A percentile compares a stretch with the other conserved stretches of the same genome.
phyloP scores from a whole-genome alignment of 2,888 invertebrate species.

The Hyposoter dolosus region DNA sequence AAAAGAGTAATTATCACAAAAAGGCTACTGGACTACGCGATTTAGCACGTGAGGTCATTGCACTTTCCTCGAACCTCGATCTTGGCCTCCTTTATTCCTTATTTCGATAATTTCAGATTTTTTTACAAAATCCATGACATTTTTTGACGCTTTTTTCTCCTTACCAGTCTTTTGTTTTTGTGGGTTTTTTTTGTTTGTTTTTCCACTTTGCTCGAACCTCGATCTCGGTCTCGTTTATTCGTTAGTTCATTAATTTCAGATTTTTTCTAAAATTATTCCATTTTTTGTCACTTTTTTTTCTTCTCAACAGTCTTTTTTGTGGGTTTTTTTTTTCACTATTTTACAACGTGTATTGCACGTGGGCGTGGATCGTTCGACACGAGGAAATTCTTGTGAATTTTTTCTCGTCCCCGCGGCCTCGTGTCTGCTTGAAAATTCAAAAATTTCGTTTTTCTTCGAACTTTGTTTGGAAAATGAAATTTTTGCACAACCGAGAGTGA shows the following conservation, averaged over 20 bases:
- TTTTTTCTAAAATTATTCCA: not conserved
- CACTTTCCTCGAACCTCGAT: not conserved
- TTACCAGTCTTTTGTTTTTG: slow-evolving; percentile 59
- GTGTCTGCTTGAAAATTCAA: not conserved
- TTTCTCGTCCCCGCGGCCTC: not conserved
- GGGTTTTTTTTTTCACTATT: slow-evolving; percentile 4
- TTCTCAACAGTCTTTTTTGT: slow-evolving; percentile 58
- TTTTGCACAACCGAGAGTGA: not conserved
- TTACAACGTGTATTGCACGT: slow-evolving; percentile 57
- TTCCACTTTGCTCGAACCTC: not conserved
- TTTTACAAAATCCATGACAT: not conserved
- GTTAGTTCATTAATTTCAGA: not conserved
- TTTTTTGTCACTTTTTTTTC: too few species aligned
- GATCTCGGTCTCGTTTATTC: not conserved
- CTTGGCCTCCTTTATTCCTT: not conserved
- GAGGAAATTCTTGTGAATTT: not conserved
- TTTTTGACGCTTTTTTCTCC: slow-evolving; percentile 24
- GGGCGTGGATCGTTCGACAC: slow-evolving; percentile 30
- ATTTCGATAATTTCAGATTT: not conserved
- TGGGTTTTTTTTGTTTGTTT: not conserved
- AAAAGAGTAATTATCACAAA: slow-evolving; percentile 23
- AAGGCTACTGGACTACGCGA: slow-evolving; percentile 9
- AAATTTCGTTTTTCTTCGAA: not conserved
- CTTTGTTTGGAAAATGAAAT: not conserved
- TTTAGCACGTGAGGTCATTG: slow-evolving; percentile 44